A percentile compares a stretch with the other conserved stretches of the same genome.
phyloP scores from a whole-genome alignment of 2,888 invertebrate species.

The Trachelus troglodyta region DNA sequence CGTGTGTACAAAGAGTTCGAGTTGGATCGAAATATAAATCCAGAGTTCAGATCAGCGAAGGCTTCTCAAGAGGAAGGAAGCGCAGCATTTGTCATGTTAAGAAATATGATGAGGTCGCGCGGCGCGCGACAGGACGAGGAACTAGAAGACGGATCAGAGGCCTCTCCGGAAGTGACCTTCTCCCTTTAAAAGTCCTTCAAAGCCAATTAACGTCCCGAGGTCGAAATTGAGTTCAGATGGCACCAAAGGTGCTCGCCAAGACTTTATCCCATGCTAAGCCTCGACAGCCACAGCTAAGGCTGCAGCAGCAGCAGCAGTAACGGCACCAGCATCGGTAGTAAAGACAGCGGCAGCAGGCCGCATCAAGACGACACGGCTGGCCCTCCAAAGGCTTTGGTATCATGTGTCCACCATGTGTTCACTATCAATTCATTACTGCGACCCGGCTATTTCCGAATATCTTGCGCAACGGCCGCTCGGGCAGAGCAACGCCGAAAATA shows the following conservation, averaged over 20 bases:
- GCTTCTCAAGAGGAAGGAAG: background rate
- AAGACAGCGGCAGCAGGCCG: constrained; percentile 20
- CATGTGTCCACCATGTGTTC: constrained; percentile 57
- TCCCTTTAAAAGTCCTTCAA: background rate
- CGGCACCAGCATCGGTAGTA: constrained; percentile 23
- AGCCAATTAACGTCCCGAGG: constrained; percentile 2
- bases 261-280: constrained; percentile 46
- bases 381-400: constrained; percentile 11
- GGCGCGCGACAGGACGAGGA: background rate
- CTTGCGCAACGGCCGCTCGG: constrained; percentile 45
- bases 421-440: constrained; percentile 59
- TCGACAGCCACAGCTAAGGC: constrained; percentile 50
- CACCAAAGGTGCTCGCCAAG: constrained; percentile 48
- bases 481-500: constrained; percentile 25
- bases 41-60: background rate
- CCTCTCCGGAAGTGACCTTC: background rate
- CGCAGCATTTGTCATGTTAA: background rate
- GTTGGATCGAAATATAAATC: background rate
- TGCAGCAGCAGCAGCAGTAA: constrained; percentile 38
- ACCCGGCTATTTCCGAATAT: constrained; percentile 56
- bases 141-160: background rate
- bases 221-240: constrained; percentile 24
- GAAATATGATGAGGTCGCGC: background rate
- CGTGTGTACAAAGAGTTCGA: background rate
- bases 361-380: constrained; percentile 16